A percentile compares a stretch with the other conserved stretches of the same genome.
Evolutionary conservation across 2,113 vertebrate genomes (phyloP).

Genomic region (Cheirogaleus medius): DNA sequence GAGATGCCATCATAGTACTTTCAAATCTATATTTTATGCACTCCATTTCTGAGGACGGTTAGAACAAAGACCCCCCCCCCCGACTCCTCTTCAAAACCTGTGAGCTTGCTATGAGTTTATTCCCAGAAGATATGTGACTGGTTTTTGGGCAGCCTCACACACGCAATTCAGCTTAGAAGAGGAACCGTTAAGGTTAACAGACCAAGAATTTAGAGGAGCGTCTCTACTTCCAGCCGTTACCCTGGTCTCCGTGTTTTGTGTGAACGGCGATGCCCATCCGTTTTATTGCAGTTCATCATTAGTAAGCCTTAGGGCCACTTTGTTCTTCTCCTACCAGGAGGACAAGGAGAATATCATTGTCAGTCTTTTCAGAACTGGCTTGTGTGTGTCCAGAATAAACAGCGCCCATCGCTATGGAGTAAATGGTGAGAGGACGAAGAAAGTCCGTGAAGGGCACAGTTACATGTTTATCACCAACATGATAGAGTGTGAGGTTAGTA

Average conservation of each 20-base stretch:
- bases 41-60: background rate
- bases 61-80: background rate
- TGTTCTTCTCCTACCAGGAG: background rate
- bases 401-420: background rate
- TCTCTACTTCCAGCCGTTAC: background rate
- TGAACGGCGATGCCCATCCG: too few relatives aligned
- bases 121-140: background rate
- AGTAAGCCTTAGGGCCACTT: background rate
- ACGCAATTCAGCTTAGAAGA: background rate
- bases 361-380: background rate
- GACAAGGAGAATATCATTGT: background rate
- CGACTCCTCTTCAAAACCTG: background rate
- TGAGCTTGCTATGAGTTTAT: background rate
- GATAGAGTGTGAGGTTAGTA: background rate
- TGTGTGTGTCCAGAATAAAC: background rate
- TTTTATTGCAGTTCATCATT: background rate
- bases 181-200: background rate
- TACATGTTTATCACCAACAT: background rate
- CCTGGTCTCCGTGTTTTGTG: background rate
- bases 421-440: background rate
- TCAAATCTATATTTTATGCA: background rate
- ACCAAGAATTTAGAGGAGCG: background rate
- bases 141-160: background rate
- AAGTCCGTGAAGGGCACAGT: background rate
- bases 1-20: background rate